Conservation (phyloP, 2,113 vertebrate species). For the Struthidea cinerea region DNA sequence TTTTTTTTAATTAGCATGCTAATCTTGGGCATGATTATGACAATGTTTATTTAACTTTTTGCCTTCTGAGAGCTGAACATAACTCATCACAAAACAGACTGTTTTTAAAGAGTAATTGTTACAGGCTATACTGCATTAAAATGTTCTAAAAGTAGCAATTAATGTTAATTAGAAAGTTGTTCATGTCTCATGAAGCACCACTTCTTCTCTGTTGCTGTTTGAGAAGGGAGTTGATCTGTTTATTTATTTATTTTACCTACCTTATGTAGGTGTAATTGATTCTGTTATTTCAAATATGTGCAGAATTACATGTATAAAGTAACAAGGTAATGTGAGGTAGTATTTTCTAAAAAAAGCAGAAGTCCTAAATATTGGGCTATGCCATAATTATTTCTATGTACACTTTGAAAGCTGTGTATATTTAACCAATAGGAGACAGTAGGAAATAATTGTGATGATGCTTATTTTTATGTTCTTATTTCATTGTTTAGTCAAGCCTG, state of each 20-base stretch:
- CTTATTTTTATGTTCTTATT: not conserved
- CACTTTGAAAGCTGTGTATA: not conserved
- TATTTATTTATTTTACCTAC: not conserved
- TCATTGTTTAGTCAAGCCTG: not conserved
- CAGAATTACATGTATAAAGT: not conserved
- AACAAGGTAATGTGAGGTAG: not conserved
- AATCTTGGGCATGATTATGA: not conserved
- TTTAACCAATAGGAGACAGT: not conserved
- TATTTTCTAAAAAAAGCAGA: not conserved
- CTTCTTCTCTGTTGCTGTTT: not conserved
- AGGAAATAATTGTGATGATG: not conserved
- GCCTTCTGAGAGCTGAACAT: not conserved
- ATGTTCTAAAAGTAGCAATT: not conserved
- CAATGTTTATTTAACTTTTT: not conserved
- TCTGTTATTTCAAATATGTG: not conserved
- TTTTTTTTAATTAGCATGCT: not conserved
- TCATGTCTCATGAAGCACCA: not conserved
- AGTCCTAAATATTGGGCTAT: not conserved
- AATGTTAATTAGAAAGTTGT: not conserved
- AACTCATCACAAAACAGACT: not conserved
- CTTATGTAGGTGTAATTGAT: not conserved
- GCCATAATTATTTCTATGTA: not conserved
- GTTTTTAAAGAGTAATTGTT: not conserved
- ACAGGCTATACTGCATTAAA: not conserved
- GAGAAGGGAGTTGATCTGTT: not conserved